Evolutionary conservation across 1,140 invertebrate species (phyloP).

Genomic region (Vanessa atalanta): DNA sequence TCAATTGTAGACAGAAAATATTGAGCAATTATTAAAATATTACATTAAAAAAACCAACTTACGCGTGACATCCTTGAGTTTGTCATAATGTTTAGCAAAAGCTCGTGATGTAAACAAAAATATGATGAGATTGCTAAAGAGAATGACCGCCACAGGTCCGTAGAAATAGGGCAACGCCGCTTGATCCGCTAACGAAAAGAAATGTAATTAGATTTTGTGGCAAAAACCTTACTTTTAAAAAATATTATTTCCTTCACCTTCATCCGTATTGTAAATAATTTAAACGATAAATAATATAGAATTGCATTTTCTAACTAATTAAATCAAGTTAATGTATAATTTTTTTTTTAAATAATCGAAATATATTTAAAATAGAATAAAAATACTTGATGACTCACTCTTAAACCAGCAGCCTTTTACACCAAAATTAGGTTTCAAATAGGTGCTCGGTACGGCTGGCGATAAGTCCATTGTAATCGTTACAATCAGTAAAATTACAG

Average conservation of each 20-base stretch:
- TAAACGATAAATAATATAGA: neutral
- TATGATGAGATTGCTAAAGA: slow-evolving; percentile 79
- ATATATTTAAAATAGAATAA: neutral
- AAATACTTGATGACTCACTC: slow-evolving; percentile 71
- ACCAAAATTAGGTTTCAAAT: slow-evolving; percentile 83
- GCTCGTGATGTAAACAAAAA: slow-evolving; percentile 80
- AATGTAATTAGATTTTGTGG: slow-evolving; percentile 27
- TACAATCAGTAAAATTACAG: slow-evolving; percentile 78
- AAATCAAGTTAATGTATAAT: neutral
- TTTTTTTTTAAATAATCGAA: neutral
- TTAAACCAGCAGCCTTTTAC: slow-evolving; percentile 83
- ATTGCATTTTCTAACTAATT: neutral
- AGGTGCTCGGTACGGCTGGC: slow-evolving; percentile 77
- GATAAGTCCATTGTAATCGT: slow-evolving; percentile 82
- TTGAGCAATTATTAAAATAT: no score
- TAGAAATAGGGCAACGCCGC: slow-evolving; percentile 84
- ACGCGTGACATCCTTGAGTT: slow-evolving; percentile 73
- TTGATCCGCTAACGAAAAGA: slow-evolving; percentile 77
- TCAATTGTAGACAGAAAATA: no score
- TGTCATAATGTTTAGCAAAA: slow-evolving; percentile 72
- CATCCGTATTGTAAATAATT: no score
- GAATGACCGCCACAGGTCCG: slow-evolving; percentile 82
- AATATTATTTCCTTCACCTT: no score
- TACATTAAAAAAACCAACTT: slow-evolving; percentile 42
- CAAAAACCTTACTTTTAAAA: neutral